Percentiles rank a stretch among this genome's conserved stretches.
Evolutionary conservation across 2,888 invertebrate species (phyloP).

Genomic region (Atethmia centrago): DNA sequence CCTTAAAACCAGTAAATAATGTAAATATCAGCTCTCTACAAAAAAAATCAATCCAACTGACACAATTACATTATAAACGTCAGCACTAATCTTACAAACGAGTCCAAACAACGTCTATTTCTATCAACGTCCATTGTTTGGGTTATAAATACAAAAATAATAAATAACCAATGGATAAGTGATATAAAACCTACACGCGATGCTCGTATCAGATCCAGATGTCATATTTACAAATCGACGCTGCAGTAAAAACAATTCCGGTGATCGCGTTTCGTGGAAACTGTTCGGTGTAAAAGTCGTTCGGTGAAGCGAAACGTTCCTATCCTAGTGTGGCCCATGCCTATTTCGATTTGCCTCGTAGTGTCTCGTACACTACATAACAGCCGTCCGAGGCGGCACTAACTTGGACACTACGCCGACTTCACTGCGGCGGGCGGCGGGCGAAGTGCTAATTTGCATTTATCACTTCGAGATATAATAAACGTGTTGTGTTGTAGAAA

Average conservation of each 20-base stretch:
- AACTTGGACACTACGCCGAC: slow-evolving; percentile 62
- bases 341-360: slow-evolving; percentile 44
- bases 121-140: slow-evolving; percentile 14
- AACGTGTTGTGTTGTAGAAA: slow-evolving; percentile 25
- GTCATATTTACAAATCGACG: slow-evolving; percentile 67
- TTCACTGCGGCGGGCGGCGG: slow-evolving; percentile 31
- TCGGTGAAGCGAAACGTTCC: slow-evolving; percentile 71
- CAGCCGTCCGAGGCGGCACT: slow-evolving; percentile 62
- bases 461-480: slow-evolving; percentile 41
- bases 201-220: slow-evolving; percentile 52
- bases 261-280: slow-evolving; percentile 75
- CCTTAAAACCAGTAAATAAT: background rate
- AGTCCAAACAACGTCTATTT: slow-evolving; percentile 20
- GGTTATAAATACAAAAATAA: background rate
- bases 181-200: slow-evolving; percentile 34
- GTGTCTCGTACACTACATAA: slow-evolving; percentile 24
- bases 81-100: background rate
- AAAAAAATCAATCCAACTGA: slow-evolving; percentile 10
- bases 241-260: slow-evolving; percentile 71
- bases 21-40: background rate
- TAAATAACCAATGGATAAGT: background rate
- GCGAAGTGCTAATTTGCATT: slow-evolving; percentile 58
- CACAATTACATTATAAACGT: slow-evolving; percentile 4
- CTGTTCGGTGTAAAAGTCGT: slow-evolving; percentile 77
- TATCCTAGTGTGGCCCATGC: slow-evolving; percentile 48